Base-by-base conservation (phyloP, 2,113 vertebrate species). In the Scalopus aquaticus region DNA sequence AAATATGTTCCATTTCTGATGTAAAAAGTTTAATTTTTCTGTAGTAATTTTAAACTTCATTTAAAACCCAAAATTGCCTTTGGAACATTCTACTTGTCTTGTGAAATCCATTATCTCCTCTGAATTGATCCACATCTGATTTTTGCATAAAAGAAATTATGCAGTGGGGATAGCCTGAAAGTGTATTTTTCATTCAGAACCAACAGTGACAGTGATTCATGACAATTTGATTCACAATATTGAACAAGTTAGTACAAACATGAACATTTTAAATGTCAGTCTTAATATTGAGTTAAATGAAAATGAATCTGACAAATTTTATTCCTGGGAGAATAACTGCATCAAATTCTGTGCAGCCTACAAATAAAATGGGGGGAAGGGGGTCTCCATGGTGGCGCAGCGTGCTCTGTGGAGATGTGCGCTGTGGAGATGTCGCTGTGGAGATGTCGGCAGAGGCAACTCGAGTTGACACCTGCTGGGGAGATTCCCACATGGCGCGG, bases 61-160 rank as follows among this genome's bases (percentile, higher is more conserved):
- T 96, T 72, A 76, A 90, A 93, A 88, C n/a, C 19, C 79, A 84
- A 74, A 39, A 35, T 51, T 39, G 6, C 56, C 90, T 94, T 78
- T 39, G 26, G 81, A 94, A 85, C 30, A 74, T 65, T 90, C 67
- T 11, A 74, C 37, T 9, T 70, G 4, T 82, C 39, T 82, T 94
- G 84, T 86, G 89, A 91, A 96, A 88, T 49, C 42, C 89, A 87
- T 89, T 96, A 91, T 86, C 67, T 91, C 78, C 64, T 94, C 65
- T 88, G n/a, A 74, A 85, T 42, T 56, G 20, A 64, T 77, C 44
- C 37, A 64, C 69, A 83, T 94, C 86, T 70, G 78, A 62, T 90
- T 7, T 85, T 69, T 94, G n/a, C 26, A 69, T 90, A 42, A 93
- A 91, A 65, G 39, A 84, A 72, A 83, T 83, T 60, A 22, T 35